Evolutionary conservation across 2,113 vertebrate genomes (phyloP).

Genomic region (Otolemur garnettii): DNA sequence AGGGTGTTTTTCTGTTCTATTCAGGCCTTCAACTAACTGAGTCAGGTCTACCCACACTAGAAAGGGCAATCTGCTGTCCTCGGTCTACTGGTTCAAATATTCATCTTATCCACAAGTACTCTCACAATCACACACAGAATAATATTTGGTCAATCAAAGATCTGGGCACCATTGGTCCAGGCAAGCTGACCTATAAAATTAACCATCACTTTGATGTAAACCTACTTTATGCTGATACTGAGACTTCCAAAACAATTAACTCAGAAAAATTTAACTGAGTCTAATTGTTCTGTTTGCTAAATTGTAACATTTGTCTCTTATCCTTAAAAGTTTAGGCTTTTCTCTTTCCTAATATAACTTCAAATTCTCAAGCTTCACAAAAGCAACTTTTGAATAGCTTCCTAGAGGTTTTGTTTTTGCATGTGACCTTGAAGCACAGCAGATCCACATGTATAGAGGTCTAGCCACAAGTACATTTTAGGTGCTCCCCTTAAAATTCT

Average conservation of each 20-base stretch:
- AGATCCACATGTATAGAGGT: background rate
- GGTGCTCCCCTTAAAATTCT: background rate
- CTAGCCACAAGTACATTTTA: background rate
- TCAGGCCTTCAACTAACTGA: background rate
- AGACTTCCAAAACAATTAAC: background rate
- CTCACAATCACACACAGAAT: background rate
- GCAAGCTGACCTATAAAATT: background rate
- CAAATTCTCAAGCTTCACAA: background rate
- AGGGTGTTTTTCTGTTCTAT: background rate
- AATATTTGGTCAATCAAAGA: background rate
- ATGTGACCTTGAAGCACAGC: background rate
- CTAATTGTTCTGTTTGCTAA: background rate
- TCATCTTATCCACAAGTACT: background rate
- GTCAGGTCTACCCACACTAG: too few species aligned
- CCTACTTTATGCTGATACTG: background rate
- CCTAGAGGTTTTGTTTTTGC: background rate
- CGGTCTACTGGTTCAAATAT: background rate
- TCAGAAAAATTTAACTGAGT: background rate
- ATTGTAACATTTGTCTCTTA: background rate
- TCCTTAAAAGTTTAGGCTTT: background rate
- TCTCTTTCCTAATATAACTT: constrained; percentile 11
- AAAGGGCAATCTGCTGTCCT: background rate
- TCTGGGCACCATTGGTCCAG: background rate
- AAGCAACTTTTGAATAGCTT: background rate
- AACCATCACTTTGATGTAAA: background rate